A percentile compares a stretch with the other conserved stretches of the same genome.
Conservation (phyloP, 2,888 invertebrate species). For the Lacanobia oleracea region DNA sequence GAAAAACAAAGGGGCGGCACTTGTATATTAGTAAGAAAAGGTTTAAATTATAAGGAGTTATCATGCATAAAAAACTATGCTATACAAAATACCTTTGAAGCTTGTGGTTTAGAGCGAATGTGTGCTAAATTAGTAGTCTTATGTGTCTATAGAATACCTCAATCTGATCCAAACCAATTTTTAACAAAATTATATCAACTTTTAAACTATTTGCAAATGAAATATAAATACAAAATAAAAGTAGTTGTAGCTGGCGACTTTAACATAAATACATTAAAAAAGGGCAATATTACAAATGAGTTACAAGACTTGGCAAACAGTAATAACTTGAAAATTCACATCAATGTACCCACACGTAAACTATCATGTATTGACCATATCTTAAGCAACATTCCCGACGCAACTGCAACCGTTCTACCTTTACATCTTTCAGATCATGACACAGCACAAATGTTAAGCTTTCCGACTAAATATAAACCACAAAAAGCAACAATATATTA, state of each 20-base stretch:
- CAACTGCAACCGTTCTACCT: not conserved
- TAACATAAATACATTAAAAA: conserved; percentile 8
- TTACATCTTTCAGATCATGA: too few relatives aligned
- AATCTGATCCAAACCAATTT: conserved; percentile 12
- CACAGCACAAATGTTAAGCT: not conserved
- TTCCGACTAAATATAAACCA: not conserved
- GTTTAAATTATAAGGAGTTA: conserved; percentile 11
- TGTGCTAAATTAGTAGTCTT: not conserved
- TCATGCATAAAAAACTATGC: not conserved
- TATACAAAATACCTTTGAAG: not conserved
- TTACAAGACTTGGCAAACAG: not conserved
- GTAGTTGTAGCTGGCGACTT: conserved; percentile 16
- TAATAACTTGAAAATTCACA: conserved; percentile 15
- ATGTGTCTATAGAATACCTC: too few relatives aligned
- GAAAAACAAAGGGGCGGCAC: conserved; percentile 20
- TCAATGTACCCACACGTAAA: conserved; percentile 4
- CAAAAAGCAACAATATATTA: not conserved
- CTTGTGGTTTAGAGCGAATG: not conserved
- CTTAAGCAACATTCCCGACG: conserved; percentile 17
- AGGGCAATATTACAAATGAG: not conserved
- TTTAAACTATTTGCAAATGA: not conserved
- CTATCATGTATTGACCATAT: not conserved
- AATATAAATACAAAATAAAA: conserved; percentile 4
- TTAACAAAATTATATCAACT: conserved; percentile 6
- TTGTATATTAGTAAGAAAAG: conserved; percentile 27